phyloP scores from a whole-genome alignment of 2,113 vertebrate species.

The Periophthalmodon schlosseri region DNA sequence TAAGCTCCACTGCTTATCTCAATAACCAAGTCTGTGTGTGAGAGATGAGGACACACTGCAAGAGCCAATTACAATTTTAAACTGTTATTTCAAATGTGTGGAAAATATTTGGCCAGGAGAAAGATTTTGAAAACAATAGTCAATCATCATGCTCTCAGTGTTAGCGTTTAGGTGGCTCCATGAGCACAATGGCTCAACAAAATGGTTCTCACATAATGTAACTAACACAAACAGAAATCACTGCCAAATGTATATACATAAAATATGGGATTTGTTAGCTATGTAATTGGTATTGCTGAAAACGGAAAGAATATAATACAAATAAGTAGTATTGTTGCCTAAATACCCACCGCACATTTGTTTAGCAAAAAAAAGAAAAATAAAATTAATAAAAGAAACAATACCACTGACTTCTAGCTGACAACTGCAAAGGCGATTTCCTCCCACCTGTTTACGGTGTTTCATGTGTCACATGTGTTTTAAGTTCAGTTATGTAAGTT shows the following conservation, averaged over 20 bases:
- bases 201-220: background rate
- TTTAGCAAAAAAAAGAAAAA: too few species aligned
- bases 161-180: background rate
- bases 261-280: too few species aligned
- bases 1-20: slow-evolving; percentile 61
- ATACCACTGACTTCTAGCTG: too few species aligned
- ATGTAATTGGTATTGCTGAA: too few species aligned
- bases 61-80: slow-evolving; percentile 38
- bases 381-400: too few species aligned
- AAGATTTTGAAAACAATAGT: slow-evolving; percentile 4
- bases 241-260: background rate
- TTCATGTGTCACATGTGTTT: background rate
- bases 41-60: slow-evolving; percentile 8
- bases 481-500: too few species aligned
- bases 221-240: background rate
- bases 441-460: too few species aligned
- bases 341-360: too few species aligned
- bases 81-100: background rate
- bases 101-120: background rate
- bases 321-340: too few species aligned
- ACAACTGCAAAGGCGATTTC: too few species aligned
- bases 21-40: slow-evolving; percentile 31
- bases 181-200: background rate
- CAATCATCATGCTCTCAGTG: background rate
- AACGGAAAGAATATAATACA: too few species aligned